Base-by-base conservation (phyloP, 2,888 invertebrate genomes). In the Mylabris sibirica region DNA sequence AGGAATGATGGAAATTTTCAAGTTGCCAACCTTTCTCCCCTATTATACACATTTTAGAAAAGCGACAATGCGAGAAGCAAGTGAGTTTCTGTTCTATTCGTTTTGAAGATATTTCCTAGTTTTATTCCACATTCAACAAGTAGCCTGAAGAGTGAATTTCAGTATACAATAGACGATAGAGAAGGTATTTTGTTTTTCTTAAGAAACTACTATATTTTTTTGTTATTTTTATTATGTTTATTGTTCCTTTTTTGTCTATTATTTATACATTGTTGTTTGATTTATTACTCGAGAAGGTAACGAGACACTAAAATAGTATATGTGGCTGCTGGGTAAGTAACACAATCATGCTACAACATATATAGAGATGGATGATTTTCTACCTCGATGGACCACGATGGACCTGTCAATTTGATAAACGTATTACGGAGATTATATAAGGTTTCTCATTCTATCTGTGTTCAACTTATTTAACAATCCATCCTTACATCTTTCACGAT, bases 361-460 rank as follows among this genome's bases (percentile, higher is more conserved):
- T 41, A 63, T 60, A 63, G 70, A 73, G 69, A 72, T 68, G 63
- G 66, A 70, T 72, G 70, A 73, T 75, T 75, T 75, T 75, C 72
- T 72, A 75, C 73, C 35, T 68, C 70, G 65, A 70, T 68, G 70
- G 63, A 53, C 62, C 63, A 53, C 49, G 57, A 70, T 68, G 66
- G 67, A 24, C 60, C 65, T 70, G 68, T 68, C 70, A 68, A 65
- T 70, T 59, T 68, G 70, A 68, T 70, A 59, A 57, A 60, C 59
- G 67, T 70, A 57, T 57, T n/a, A 24, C 22, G 14, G 57, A 57
- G 57, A 57, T 57, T 57, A 24, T 26, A 26, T 57, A 57, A 24
- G 26, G 26, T 24, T 57, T 57, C 57, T 14, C 22, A 5, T 57
- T 26, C 57, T 26, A 26, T 57, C 26, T 26, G 14, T 26, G 0